These are phyloP conservation scores for Bilobella aurantiaca DNA, from an alignment of 1,140 invertebrate species.

Conservation along the genomic window DNA sequence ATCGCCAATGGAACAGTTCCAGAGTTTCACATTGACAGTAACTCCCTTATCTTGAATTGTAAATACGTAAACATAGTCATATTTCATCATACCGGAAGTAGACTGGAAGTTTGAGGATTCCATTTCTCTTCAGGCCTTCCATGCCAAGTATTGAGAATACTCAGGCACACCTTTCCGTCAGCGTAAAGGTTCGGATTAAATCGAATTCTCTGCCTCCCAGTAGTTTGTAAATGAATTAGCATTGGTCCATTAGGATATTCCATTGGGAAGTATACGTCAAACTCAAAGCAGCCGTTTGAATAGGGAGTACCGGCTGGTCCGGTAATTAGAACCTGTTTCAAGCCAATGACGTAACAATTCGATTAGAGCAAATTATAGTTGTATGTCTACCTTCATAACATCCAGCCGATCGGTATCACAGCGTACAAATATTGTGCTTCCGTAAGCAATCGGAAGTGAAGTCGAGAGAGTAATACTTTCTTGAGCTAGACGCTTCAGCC, in stretches of 20 bases:
- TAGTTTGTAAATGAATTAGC: conserved; percentile 81
- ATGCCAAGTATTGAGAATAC: conserved; percentile 94
- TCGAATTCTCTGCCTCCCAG: conserved; percentile 79
- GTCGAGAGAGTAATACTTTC: conserved; percentile 92
- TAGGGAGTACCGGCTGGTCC: conserved; percentile 81
- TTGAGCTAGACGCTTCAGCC: conserved; percentile 85
- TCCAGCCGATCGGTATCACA: conserved; percentile 88
- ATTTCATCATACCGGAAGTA: conserved; percentile 62
- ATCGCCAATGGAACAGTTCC: too few relatives aligned
- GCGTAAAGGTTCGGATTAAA: conserved; percentile 97
- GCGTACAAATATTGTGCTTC: conserved; percentile 88
- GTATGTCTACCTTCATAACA: conserved; percentile 76
- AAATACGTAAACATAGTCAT: conserved; percentile 10
- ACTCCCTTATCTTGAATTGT: not conserved
- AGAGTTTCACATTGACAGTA: not conserved
- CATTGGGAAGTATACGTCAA: conserved; percentile 82
- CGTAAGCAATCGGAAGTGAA: conserved; percentile 81
- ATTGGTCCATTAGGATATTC: conserved; percentile 65
- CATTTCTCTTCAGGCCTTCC: conserved; percentile 96
- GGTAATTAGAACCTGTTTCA: conserved; percentile 87
- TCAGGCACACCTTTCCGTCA: conserved; percentile 93
- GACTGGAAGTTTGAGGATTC: conserved; percentile 93
- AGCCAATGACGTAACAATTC: too few relatives aligned
- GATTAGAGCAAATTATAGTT: too few relatives aligned
- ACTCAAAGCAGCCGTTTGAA: conserved; percentile 76